Base-by-base conservation (phyloP, 2,888 invertebrate species). In the Loripinus fragilis region DNA sequence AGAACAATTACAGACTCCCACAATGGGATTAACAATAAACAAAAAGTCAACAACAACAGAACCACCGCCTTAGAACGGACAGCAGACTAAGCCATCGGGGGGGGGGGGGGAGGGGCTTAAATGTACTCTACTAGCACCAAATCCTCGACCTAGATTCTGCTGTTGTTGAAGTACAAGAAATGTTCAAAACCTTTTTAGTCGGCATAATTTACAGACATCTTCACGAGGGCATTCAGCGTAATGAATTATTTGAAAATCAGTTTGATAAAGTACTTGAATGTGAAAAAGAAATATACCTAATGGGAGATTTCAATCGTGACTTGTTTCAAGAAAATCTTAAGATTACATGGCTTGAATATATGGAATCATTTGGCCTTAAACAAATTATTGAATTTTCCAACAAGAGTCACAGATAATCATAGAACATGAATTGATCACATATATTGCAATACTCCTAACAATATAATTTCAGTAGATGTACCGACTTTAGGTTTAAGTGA, bases 361-460 rank as follows among this genome's bases (percentile, higher is more conserved):
- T 68, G 28, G 28, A 45, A 68, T 15, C 50, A 68, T 48, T 68
- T 68, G 35, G 30, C 25, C 33, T 45, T 30, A 28, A 20, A 20
- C 50, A 48, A 30, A 68, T 20, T n/a, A n/a, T 12, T 45, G 30
- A 68, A 35, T 10, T 10, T 48, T 33, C 25, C 48, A 28, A 68
- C 67, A 38, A 42, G 68, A 2, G n/a, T 10, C 8, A 33, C 48
- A 0, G 12, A 7, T 10, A 68, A 2, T 23, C 8, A 28, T 28
- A 28, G 48, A 33, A 45, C 68, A 28, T 48, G 45, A 28, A 68
- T 45, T 30, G 68, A 68, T 50, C 68, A 68, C 30, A 30, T 68
- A 20, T 68, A 68, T 33, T 45, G 28, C 45, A 48, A 45, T 23
- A 50, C 30, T 48, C 5, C 25, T 2, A 25, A 7, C 30, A 48